phyloP scores from a whole-genome alignment of 2,113 vertebrate genomes.

The Takifugu bimaculatus region DNA sequence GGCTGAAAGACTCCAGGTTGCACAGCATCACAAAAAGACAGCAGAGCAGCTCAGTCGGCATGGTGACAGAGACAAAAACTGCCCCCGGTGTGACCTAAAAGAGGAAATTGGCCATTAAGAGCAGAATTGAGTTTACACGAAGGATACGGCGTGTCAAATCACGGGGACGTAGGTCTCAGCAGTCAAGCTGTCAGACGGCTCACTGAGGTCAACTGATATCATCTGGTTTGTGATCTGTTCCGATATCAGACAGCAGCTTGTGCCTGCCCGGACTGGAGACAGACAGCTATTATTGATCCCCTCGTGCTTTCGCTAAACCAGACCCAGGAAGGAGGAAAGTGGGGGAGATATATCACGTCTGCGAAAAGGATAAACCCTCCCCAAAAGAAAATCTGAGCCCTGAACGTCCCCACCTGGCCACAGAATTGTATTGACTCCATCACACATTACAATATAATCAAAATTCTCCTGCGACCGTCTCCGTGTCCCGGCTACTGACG shows the following conservation, averaged over 20 bases:
- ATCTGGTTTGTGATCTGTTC: slow-evolving; percentile 31
- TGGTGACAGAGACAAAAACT: not conserved
- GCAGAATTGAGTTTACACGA: not conserved
- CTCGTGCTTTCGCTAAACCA: slow-evolving; percentile 11
- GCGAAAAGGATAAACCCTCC: no score
- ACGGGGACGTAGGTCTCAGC: slow-evolving; percentile 11
- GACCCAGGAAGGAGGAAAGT: not conserved
- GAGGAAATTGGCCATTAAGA: not conserved
- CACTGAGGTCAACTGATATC: slow-evolving; percentile 19
- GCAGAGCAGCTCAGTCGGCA: slow-evolving; percentile 24
- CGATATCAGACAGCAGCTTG: slow-evolving; percentile 26
- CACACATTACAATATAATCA: no score
- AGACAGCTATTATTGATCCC: slow-evolving; percentile 38
- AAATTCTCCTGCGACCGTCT: not conserved
- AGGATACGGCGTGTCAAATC: slow-evolving; percentile 9
- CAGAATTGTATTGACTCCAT: no score
- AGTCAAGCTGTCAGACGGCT: not conserved
- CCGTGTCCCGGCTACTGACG: slow-evolving; percentile 4
- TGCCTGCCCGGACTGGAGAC: slow-evolving; percentile 33
- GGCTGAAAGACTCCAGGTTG: no score
- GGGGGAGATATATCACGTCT: no score
- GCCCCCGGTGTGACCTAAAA: slow-evolving; percentile 21
- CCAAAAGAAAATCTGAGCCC: no score
- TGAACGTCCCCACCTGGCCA: no score
- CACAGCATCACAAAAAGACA: not conserved